Base-by-base conservation (phyloP, 2,113 vertebrate species). In the Arothron firmamentum region DNA sequence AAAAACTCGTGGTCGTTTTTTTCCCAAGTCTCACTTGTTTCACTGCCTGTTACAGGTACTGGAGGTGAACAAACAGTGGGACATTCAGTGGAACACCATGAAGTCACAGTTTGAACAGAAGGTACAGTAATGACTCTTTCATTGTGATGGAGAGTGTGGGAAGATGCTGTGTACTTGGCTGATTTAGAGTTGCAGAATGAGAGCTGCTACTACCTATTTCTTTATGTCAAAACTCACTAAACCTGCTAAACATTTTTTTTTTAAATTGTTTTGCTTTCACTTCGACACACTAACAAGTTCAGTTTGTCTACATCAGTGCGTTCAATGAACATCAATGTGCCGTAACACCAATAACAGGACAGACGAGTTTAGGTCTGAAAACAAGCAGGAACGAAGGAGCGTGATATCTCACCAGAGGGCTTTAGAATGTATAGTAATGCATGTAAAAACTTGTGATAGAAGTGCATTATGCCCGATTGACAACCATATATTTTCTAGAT, bases 41-140 rank as follows among this genome's bases (percentile, higher is more conserved):
- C 65, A 43, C 54, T 54, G 59, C 34, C 34, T 38, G 56, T 84
- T 18, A 56, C 89, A 99, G 97, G 93, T 99, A 60, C 90, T 99
- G 84, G 95, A 99, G 72, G 95, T 99, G 81, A 99, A 99, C 80
- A 98, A 98, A 81, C 97, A 99, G 38, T 99, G 97, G 97, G 97
- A 99, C 88, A 92, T 97, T 86, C 96, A 98, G 77, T 99, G 97
- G 92, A 94, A 95, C 84, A 90, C 94, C 73, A 98, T 98, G 92
- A 99, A 98, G 90, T 91, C 94, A 78, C 95, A 98, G 87, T 99
- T 95, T 0, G 97, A 99, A 81, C 95, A 97, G 84, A 99, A 99
- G 95, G 97, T 98, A 92, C 62, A 61, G 65, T 78, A 62, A 81
- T 80, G 77, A 83, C 82, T 83, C 77, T 55, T 57, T 57, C 51